Conservation (phyloP, 2,888 invertebrate genomes). For the Esperia sulphurella region DNA sequence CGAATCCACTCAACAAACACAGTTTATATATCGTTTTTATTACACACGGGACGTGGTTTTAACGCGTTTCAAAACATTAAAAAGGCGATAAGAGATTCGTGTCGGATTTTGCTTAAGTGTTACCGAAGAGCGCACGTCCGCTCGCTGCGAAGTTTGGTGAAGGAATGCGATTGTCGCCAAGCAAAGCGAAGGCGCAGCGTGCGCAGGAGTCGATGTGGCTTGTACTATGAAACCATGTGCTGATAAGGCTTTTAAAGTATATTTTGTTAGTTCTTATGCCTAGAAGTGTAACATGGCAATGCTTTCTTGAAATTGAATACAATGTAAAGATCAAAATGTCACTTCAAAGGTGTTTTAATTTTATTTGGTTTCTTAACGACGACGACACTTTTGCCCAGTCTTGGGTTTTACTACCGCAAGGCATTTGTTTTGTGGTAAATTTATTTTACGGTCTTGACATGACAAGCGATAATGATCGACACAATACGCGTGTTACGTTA, state of each 20-base stretch:
- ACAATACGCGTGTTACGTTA: no score
- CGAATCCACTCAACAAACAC: conserved; percentile 66
- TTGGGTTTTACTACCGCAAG: no score
- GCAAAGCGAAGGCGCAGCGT: conserved; percentile 22
- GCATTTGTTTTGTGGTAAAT: no score
- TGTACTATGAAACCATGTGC: conserved; percentile 16
- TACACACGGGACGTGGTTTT: conserved; percentile 25
- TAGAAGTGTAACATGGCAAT: background rate
- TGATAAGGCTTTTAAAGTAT: conserved; percentile 3
- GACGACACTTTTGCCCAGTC: no score
- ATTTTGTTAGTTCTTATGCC: no score
- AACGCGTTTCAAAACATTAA: conserved; percentile 17
- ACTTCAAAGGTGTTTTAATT: no score
- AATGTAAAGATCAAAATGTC: no score
- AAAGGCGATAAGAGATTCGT: conserved; percentile 37
- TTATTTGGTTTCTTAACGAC: no score
- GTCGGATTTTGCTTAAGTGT: conserved; percentile 11
- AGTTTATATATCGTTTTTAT: conserved; percentile 40
- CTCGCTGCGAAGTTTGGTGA: conserved; percentile 33
- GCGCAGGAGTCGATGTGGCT: conserved; percentile 46
- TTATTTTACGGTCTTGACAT: no score
- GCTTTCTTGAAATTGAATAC: no score
- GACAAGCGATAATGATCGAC: no score
- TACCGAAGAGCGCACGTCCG: conserved; percentile 33
- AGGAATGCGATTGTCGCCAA: conserved; percentile 47